phyloP scores from a whole-genome alignment of 2,797 vertebrate species.

The Tinamus major region DNA sequence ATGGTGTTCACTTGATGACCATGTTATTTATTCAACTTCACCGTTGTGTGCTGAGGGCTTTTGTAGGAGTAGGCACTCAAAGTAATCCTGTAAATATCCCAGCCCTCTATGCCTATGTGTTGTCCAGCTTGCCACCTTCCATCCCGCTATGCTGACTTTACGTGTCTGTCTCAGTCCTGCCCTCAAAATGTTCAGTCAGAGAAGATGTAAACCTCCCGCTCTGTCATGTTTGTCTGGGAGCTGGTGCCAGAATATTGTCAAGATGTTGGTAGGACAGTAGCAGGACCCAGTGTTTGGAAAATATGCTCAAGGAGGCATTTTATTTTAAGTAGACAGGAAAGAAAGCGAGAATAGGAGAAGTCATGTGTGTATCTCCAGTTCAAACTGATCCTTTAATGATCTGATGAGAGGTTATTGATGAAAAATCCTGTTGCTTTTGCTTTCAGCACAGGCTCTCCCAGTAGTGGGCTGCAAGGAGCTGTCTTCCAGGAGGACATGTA shows the following conservation, averaged over 20 bases:
- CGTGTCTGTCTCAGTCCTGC: not conserved
- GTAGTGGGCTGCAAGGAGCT: not conserved
- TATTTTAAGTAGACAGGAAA: not conserved
- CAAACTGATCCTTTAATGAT: not conserved
- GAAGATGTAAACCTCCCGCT: not conserved
- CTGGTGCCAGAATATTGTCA: not conserved
- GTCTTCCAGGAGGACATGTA: accelerated
- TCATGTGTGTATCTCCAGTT: not conserved
- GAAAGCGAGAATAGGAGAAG: not conserved
- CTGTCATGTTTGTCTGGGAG: not conserved
- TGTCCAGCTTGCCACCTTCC: not conserved
- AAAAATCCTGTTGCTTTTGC: not conserved
- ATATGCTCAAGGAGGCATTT: not conserved
- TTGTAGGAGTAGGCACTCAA: not conserved
- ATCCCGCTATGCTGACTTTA: not conserved
- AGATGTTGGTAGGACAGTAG: not conserved
- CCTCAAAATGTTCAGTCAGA: not conserved
- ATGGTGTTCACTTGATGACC: not conserved
- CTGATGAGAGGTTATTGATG: not conserved
- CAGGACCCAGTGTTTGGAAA: not conserved
- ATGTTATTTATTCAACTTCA: not conserved
- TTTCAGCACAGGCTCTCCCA: not conserved
- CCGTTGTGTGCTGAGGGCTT: not conserved
- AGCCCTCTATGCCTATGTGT: too few species aligned
- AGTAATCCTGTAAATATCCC: not conserved